phyloP scores from a whole-genome alignment of 2,797 vertebrate species.

The Podargus strigoides region DNA sequence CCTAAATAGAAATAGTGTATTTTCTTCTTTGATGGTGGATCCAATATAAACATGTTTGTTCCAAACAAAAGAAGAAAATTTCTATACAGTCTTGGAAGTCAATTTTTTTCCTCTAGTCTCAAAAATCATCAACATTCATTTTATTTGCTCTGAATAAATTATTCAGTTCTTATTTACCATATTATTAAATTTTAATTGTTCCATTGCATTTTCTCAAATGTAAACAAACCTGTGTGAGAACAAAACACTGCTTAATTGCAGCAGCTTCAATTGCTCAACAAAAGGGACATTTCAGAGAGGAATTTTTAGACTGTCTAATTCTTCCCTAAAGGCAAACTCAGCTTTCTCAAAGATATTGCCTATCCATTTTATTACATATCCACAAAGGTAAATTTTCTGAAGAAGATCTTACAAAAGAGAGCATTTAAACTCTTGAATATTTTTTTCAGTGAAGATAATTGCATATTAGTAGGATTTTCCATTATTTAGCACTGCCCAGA shows the following conservation, averaged over 20 bases:
- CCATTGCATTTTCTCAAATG: conserved; percentile 57
- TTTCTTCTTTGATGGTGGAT: not conserved
- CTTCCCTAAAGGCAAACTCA: conserved; percentile 9
- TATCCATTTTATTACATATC: not conserved
- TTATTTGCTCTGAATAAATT: conserved; percentile 71
- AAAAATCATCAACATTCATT: conserved; percentile 43
- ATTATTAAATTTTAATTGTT: conserved; percentile 78
- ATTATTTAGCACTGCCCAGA: not conserved
- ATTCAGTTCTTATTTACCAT: conserved; percentile 72
- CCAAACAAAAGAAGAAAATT: not conserved
- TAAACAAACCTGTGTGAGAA: conserved; percentile 58
- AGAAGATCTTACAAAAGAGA: not conserved
- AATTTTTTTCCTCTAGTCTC: not conserved
- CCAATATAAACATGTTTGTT: not conserved
- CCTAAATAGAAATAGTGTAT: not conserved
- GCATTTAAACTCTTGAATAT: not conserved
- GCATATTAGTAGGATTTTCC: not conserved
- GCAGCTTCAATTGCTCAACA: conserved; percentile 37
- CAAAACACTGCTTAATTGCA: conserved; percentile 58
- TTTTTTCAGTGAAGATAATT: not conserved
- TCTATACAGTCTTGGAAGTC: not conserved
- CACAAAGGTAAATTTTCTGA: conserved; percentile 20
- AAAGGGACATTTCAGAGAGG: conserved; percentile 29
- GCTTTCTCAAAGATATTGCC: conserved; percentile 12
- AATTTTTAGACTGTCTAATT: conserved; percentile 12